Percentiles rank a stretch among this genome's conserved stretches.
Evolutionary conservation across 1,140 invertebrate genomes (phyloP).

Genomic region (Drosophila eugracilis): DNA sequence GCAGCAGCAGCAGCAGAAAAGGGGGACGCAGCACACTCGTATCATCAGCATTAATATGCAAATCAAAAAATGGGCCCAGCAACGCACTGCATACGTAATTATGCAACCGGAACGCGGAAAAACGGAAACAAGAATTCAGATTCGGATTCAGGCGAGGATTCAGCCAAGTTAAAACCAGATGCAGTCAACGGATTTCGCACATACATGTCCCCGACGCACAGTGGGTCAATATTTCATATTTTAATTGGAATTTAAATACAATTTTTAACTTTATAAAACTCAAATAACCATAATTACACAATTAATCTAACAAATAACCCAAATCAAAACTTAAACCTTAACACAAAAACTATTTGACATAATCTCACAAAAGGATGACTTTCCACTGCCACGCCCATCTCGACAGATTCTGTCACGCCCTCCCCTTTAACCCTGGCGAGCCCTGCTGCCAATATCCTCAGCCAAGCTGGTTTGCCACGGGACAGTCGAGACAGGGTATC

Average conservation of each 20-base stretch:
- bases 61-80: constrained; percentile 56
- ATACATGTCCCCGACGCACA: constrained; percentile 3
- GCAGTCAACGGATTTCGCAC: constrained; percentile 26
- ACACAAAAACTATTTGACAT: too few species aligned
- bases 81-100: constrained; percentile 63
- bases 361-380: not conserved
- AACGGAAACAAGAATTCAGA: constrained; percentile 20
- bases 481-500: not conserved
- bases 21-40: constrained; percentile 20
- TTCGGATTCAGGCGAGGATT: not conserved
- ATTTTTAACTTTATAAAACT: not conserved
- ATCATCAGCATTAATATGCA: constrained; percentile 72
- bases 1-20: too few species aligned
- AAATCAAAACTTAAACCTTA: too few species aligned
- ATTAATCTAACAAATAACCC: too few species aligned
- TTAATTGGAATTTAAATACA: not conserved
- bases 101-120: constrained; percentile 35
- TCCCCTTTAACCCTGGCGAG: not conserved
- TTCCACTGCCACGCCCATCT: not conserved
- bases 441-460: not conserved
- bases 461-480: not conserved
- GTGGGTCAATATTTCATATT: not conserved
- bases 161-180: constrained; percentile 14
- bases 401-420: not conserved
- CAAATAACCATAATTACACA: not conserved